Percentiles rank a stretch among this genome's conserved stretches.
Evolutionary conservation across 2,797 vertebrate genomes (phyloP).

Genomic region (Sparidentex hasta): DNA sequence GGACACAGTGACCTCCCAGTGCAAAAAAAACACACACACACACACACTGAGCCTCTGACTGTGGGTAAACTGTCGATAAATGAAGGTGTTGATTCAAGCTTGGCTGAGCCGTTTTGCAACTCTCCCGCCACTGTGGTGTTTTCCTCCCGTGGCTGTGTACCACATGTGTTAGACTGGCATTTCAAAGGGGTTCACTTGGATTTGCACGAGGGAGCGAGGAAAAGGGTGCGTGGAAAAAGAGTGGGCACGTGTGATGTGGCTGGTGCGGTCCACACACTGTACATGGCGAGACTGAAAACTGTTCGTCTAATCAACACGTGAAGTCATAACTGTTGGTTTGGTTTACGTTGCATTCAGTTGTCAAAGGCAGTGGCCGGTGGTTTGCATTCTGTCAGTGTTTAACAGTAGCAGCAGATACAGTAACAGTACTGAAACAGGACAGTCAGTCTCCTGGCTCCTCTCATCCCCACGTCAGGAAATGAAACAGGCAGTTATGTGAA

Average conservation of each 20-base stretch:
- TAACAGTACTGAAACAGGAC: conserved; percentile 24
- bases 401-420: conserved; percentile 30
- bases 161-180: conserved; percentile 72
- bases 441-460: conserved; percentile 38
- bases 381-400: conserved; percentile 11
- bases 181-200: conserved; percentile 72
- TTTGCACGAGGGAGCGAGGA: conserved; percentile 58
- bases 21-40: conserved; percentile 22
- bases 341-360: conserved; percentile 1
- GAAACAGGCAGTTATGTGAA: conserved; percentile 41
- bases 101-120: conserved; percentile 47
- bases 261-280: background rate
- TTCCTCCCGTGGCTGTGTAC: conserved; percentile 74
- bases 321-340: background rate
- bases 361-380: conserved; percentile 18
- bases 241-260: conserved; percentile 35
- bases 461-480: conserved; percentile 63
- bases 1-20: conserved; percentile 57
- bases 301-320: conserved; percentile 21
- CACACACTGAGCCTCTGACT: conserved; percentile 49
- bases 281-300: conserved; percentile 26
- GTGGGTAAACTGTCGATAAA: conserved; percentile 76
- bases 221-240: conserved; percentile 55
- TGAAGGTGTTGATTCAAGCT: conserved; percentile 80
- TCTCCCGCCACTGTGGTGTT: conserved; percentile 61